Evolutionary conservation across 2,888 invertebrate genomes (phyloP), one percentile per base, ranked within the genome.

Genomic region (Keiferia lycopersicella): DNA sequence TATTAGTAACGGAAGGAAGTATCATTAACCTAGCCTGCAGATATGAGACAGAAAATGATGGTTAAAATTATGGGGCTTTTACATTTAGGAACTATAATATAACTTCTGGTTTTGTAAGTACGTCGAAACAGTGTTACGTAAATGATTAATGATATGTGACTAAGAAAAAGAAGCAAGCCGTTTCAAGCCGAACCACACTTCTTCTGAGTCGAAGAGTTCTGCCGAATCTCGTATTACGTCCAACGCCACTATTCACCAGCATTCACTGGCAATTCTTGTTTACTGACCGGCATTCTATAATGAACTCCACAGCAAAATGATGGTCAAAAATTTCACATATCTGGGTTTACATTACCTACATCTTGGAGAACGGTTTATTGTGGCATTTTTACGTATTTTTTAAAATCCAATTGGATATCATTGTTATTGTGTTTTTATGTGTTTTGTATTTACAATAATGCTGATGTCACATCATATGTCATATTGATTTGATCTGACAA

Each of bases 131-230:
- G 39, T 39, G 8, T 41, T 14, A 16, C 16, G n/a, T n/a, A 14
- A 14, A 16, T 45, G 16, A 4, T 45, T 16, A 45, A 4, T 16
- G 45, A 16, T 11, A n/a, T 8, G 1, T 0, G n/a, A 45, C 45
- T 45, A 45, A 45, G 45, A 45, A 45, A 45, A 45, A 45, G 45
- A 45, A 45, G 45, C 45, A 16, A n/a, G 45, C 16, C 45, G 11
- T 16, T 45, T 41, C 45, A n/a, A 45, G 45, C 45, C n/a, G 3
- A 45, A 45, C 45, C n/a, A 8, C 34, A 34, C 10, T 8, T 10
- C 34, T 34, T 34, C 10, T 4, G n/a, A 34, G 34, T 10, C 10
- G 26, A 26, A 34, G 34, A 4, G 34, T 34, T 34, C 34, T 10
- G 34, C 34, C 6, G 34, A 4, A 30, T 30, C 30, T 2, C 30